These are phyloP conservation scores for Lichenostomus cassidix DNA, from an alignment of 2,113 vertebrate species.

Conservation along the genomic window DNA sequence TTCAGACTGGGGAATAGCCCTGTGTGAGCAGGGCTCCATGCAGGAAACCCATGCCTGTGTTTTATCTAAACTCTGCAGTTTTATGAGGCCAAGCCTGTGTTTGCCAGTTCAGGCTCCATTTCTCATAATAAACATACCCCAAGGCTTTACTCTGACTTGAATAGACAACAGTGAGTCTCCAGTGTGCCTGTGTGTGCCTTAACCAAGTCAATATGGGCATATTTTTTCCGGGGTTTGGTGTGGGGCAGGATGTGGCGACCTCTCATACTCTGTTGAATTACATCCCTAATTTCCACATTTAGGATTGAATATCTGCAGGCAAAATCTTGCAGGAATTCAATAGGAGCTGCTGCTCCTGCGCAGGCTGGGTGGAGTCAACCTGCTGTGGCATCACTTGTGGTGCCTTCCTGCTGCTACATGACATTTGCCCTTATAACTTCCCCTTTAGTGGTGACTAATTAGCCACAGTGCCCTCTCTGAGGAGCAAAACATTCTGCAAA, in stretches of 20 bases:
- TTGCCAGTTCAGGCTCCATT: not conserved
- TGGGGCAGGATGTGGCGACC: not conserved
- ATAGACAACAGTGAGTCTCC: not conserved
- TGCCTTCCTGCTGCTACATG: not conserved
- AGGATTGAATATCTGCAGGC: not conserved
- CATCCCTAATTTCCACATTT: not conserved
- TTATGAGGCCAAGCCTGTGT: not conserved
- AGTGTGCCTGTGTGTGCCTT: not conserved
- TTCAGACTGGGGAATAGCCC: not conserved
- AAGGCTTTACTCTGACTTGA: not conserved
- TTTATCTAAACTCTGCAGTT: not conserved
- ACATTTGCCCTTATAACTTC: not conserved
- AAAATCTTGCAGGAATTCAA: not conserved
- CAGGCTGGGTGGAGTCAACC: not conserved
- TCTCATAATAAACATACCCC: not conserved
- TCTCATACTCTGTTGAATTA: not conserved
- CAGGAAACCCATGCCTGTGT: not conserved
- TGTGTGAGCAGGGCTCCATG: not conserved
- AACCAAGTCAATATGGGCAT: not conserved
- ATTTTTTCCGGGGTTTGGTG: not conserved
- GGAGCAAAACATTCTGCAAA: constrained; percentile 9
- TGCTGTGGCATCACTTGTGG: not conserved
- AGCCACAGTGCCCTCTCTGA: not conserved
- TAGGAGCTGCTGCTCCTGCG: not conserved
- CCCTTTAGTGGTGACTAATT: not conserved